Evolutionary conservation across 2,797 vertebrate genomes (phyloP), one percentile per base, ranked within the genome.

Genomic region (Gambelia wislizenii): DNA sequence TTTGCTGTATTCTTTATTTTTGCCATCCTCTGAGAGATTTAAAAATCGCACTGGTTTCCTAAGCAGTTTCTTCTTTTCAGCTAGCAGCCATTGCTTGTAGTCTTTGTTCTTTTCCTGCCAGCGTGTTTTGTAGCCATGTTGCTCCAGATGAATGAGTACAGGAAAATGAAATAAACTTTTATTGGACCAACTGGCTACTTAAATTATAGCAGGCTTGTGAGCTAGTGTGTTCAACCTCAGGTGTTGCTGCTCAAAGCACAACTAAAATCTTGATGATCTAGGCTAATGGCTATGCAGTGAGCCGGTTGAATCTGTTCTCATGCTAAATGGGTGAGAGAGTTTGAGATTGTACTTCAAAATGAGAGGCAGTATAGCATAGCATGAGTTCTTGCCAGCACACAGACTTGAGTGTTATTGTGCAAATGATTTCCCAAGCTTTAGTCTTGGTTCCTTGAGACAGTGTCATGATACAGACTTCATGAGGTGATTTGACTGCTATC

Each of bases 1-100:
- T 92, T 94, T 94, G 80, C 92, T 95, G 94, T 95, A 90, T 88
- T 93, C 91, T 93, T 92, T 90, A 92, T 70, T 81, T n/a, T 83
- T 64, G 76, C 90, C 92, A 94, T 94, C 88, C 84, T 92, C 82
- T 91, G 91, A 88, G 83, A 88, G 77, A 90, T 93, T 92, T 90
- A 94, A 94, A 95, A 94, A 94, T 89, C 92, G 87, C 52, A 83
- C 59, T 83, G 27, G 90, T 61, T 90, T 84, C 33, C 67, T 75
- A 64, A 16, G 9, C 36, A 67, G 54, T 25, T 39, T 44, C 13
- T 94, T 94, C 87, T 92, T 92, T 81, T 84, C 47, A 90, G 70
- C 78, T 86, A 69, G 89, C 91, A 91, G 92, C 88, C 86, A 89
- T 86, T 91, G 85, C 91, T 95, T 64, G 92, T 85, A 52, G 79